phyloP scores from a whole-genome alignment of 2,888 invertebrate species.

The Ormyrus thymus region DNA sequence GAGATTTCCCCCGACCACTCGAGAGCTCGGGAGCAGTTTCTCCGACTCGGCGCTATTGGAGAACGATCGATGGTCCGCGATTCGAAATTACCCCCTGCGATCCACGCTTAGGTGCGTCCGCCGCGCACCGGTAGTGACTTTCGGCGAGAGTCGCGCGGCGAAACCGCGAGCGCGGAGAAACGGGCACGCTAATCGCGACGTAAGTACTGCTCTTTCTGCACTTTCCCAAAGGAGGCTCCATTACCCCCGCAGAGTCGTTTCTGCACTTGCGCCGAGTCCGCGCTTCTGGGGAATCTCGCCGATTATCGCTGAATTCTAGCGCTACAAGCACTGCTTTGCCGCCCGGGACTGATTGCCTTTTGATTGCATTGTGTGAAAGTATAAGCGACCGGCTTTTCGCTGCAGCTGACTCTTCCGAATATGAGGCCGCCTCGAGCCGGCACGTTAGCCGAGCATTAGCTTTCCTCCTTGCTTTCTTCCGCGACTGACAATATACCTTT shows the following conservation, averaged over 20 bases:
- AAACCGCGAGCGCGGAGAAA: too few relatives aligned
- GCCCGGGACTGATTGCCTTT: slow-evolving; percentile 9
- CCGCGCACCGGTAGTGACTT: too few relatives aligned
- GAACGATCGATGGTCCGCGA: background rate
- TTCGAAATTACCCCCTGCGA: slow-evolving; percentile 2
- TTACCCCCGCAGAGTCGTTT: too few relatives aligned
- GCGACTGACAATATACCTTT: background rate
- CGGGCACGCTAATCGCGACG: too few relatives aligned
- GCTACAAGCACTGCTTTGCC: background rate
- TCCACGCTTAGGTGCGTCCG: background rate
- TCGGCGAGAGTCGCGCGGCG: too few relatives aligned
- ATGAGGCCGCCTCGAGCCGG: background rate
- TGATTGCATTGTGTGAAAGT: slow-evolving; percentile 29
- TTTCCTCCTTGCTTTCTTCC: background rate
- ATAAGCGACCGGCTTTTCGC: background rate
- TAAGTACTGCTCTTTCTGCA: too few relatives aligned
- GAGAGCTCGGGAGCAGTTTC: background rate
- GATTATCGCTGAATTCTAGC: background rate
- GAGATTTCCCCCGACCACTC: slow-evolving; percentile 21
- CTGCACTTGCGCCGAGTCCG: too few relatives aligned
- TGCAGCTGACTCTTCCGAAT: background rate
- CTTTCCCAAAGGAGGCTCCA: too few relatives aligned
- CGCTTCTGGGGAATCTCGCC: too few relatives aligned
- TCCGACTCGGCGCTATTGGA: slow-evolving; percentile 1
- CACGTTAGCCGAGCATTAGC: slow-evolving; percentile 25